Evolutionary conservation across 1,140 invertebrate species (phyloP), one percentile per base, ranked within the genome.

Genomic region (Spodoptera litura): DNA sequence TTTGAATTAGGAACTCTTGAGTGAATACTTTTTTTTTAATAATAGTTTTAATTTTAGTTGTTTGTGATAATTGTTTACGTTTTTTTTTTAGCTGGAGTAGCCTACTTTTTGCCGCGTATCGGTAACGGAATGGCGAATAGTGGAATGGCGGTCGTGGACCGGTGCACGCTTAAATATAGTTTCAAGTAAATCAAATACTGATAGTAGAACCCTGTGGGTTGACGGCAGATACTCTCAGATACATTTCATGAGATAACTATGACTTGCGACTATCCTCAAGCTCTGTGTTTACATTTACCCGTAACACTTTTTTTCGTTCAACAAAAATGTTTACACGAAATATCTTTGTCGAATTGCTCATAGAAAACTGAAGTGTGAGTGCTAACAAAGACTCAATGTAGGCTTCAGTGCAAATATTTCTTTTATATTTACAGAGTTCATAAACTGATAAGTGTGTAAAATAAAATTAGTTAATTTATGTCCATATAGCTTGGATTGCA

Each of bases 171-270:
- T 70, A 70, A 52, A 70, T 70, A 70, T 70, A 70, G 66, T 51
- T 70, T 9, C 5, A 31, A 31, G 66, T 31, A 52, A 70, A 70
- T 70, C 66, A 70, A 70, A 70, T 52, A 52, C 66, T 70, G 66
- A 70, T 70, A 70, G 49, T 20, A 66, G 15, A 4, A n/a, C 66
- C 25, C 53, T 25, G 25, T 6, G 66, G 49, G 10, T 20, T 66
- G 38, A 15, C 12, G 38, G 13, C 15, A 9, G 38, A 20, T 35
- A 4, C n/a, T 62, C 58, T n/a, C 8, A 27, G 31, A 35, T 38
- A 6, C 38, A 44, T 8, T 38, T 38, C n/a, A 13, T 6, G n/a
- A 62, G 59, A 62, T 38, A 62, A 38, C 15, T 38, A n/a, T 38
- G 31, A 62, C 31, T 38, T 15, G 15, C n/a, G 9, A 9, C 9